Evolutionary conservation across 2,113 vertebrate species (phyloP).

Genomic region (Papio anubis): DNA sequence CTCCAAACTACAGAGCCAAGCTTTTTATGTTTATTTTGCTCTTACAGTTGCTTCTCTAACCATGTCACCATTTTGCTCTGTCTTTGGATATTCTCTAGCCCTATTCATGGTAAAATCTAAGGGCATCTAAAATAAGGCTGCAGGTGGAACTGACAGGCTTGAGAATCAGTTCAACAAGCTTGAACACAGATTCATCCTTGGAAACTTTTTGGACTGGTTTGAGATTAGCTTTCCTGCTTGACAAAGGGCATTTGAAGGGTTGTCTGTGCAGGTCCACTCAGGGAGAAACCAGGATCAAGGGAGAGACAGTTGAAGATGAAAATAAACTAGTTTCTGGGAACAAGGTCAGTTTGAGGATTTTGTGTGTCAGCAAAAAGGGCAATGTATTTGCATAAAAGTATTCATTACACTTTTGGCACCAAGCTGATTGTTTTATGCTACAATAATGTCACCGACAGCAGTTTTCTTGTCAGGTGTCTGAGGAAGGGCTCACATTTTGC

Average conservation of each 20-base stretch:
- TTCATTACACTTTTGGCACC: conserved; percentile 43
- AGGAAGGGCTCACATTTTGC: background rate
- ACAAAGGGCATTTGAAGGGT: background rate
- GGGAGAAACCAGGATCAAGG: background rate
- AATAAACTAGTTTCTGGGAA: conserved; percentile 24
- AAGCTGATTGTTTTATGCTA: conserved; percentile 7
- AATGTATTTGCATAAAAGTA: conserved; percentile 41
- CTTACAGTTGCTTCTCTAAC: background rate
- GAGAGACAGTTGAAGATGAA: background rate
- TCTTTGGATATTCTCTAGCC: background rate
- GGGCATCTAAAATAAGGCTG: background rate
- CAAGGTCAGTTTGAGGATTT: background rate
- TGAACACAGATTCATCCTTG: background rate
- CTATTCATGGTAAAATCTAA: background rate
- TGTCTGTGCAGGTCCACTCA: background rate
- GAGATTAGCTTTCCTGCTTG: background rate
- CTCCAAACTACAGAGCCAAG: background rate
- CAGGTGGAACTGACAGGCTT: background rate
- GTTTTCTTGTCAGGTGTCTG: background rate
- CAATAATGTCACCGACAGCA: background rate
- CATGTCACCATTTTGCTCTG: background rate
- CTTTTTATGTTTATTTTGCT: background rate
- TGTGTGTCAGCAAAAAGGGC: conserved; percentile 43
- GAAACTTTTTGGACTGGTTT: background rate
- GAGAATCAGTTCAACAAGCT: background rate